Conservation (phyloP, 30 jellyfish, hydroid and myxozoan genomes). For the Hydractinia echinata region DNA sequence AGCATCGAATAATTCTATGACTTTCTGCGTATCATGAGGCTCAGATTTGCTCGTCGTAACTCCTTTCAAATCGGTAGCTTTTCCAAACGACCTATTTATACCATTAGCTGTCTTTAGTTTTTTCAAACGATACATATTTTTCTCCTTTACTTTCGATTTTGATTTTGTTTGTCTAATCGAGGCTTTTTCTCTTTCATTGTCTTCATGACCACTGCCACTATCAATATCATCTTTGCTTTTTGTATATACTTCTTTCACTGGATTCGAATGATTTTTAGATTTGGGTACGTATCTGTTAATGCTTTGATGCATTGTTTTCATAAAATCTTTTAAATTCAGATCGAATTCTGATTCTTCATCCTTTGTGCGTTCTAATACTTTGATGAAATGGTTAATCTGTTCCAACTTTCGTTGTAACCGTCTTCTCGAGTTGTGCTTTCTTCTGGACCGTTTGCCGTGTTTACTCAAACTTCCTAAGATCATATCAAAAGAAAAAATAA, state of each 20-base stretch:
- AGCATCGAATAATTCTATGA: background rate
- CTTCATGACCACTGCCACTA: background rate
- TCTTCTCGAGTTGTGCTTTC: too few species aligned
- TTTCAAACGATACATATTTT: background rate
- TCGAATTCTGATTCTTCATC: background rate
- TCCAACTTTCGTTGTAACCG: background rate
- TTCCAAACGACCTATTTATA: background rate
- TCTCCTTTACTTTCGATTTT: too few species aligned
- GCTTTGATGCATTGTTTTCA: background rate
- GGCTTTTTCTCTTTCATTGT: background rate
- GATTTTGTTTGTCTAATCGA: background rate
- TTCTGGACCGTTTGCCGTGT: too few species aligned
- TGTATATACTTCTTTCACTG: background rate
- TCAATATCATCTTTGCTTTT: background rate
- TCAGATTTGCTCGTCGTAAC: background rate
- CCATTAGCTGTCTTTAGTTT: background rate
- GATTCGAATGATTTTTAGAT: background rate
- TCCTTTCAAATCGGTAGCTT: background rate
- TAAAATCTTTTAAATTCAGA: background rate
- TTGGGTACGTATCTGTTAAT: background rate
- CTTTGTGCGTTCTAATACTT: background rate
- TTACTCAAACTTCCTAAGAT: too few species aligned
- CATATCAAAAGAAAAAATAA: too few species aligned
- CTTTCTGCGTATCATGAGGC: background rate
- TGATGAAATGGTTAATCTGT: background rate